Conservation (phyloP, 2,797 vertebrate species). For the Pogonophryne albipinna region DNA sequence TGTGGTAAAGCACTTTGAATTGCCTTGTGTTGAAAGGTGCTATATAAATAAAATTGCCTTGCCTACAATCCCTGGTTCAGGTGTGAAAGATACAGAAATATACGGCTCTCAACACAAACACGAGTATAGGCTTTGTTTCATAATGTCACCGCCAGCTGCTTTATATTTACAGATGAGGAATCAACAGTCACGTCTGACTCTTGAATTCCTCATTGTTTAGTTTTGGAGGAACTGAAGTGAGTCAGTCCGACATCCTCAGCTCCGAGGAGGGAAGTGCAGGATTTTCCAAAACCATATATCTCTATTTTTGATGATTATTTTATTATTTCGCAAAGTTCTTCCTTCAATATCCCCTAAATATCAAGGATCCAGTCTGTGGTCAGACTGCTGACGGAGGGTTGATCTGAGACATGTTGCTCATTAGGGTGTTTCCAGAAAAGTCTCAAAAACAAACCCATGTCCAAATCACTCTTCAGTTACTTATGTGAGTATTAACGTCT, state of each 20-base stretch:
- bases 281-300: constrained; percentile 15
- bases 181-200: constrained; percentile 31
- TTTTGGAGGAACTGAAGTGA: constrained; percentile 55
- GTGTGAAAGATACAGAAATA: too few species aligned
- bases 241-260: constrained; percentile 34
- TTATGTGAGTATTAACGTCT: background rate
- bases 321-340: constrained; percentile 29
- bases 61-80: too few species aligned
- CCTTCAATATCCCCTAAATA: constrained; percentile 39
- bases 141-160: constrained; percentile 11
- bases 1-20: too few species aligned
- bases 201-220: constrained; percentile 2
- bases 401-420: background rate
- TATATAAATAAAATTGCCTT: too few species aligned
- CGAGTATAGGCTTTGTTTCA: background rate
- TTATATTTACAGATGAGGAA: constrained; percentile 54
- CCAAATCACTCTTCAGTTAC: background rate
- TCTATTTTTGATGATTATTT: background rate
- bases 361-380: constrained; percentile 27
- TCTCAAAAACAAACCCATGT: background rate
- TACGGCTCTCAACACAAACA: background rate
- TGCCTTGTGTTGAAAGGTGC: too few species aligned
- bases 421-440: constrained; percentile 22
- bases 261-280: constrained; percentile 32
- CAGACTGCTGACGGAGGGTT: constrained; percentile 48